These are phyloP conservation scores for Pelecanus crispus DNA, from an alignment of 2,113 vertebrate species.

Conservation along the genomic window DNA sequence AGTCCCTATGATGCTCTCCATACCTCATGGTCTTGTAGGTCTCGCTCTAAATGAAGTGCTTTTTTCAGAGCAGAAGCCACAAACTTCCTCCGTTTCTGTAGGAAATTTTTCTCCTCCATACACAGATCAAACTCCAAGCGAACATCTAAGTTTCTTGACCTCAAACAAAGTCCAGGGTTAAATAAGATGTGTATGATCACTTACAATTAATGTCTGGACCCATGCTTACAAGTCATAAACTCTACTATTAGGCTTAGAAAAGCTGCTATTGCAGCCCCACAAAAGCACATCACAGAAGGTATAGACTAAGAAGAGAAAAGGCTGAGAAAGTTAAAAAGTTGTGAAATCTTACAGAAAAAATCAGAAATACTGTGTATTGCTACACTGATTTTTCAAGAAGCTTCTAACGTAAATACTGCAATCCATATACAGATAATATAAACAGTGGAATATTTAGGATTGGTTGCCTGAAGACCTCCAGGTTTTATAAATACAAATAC, in stretches of 20 bases:
- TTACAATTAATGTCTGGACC: neutral
- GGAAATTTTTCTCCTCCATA: conserved; percentile 73
- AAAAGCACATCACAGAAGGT: neutral
- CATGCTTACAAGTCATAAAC: neutral
- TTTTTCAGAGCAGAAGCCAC: conserved; percentile 74
- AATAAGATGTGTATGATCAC: neutral
- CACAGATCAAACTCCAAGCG: conserved; percentile 78
- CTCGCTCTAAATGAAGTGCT: conserved; percentile 63
- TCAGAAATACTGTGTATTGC: neutral
- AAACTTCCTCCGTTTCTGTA: conserved; percentile 73
- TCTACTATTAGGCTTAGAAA: neutral
- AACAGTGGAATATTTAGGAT: neutral
- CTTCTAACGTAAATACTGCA: neutral
- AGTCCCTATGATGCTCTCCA: neutral
- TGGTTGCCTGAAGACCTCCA: neutral
- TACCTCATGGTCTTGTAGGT: conserved; percentile 74
- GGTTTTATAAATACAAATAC: neutral
- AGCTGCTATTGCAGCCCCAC: neutral
- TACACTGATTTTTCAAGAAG: neutral
- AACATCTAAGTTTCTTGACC: conserved; percentile 64
- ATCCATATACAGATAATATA: neutral
- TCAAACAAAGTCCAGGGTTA: conserved; percentile 2
- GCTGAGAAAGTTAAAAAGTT: neutral
- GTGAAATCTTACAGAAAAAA: neutral
- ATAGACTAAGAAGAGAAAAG: neutral